Base-by-base conservation (phyloP, 2,888 invertebrate genomes). In the Dorcus parallelipipedus region DNA sequence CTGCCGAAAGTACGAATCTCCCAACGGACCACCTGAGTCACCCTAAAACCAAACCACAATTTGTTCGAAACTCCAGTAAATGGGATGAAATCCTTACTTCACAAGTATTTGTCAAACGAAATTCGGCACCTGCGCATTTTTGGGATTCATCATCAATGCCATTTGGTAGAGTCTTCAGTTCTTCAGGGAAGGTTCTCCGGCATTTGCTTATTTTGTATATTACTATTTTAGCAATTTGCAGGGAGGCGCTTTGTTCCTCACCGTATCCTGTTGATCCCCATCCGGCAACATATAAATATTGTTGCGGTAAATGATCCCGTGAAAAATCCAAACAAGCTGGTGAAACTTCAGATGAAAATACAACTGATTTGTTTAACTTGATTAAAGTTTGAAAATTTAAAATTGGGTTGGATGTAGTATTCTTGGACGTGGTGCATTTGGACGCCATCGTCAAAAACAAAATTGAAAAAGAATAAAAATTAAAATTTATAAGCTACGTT, bases 161-260 rank as follows among this genome's bases (percentile, higher is more conserved):
- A 10, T 10, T 43, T 8, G 43, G 43, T 14, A 43, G 17, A 8
- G 10, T 43, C n/a, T n/a, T n/a, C 14, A 8, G 7, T 8, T 43
- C 43, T 8, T n/a, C 9, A 7, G 8, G 8, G n/a, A 17, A 43
- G 8, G 43, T 43, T 14, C 3, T 43, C 9, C 5, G 43, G n/a
- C 43, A 43, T 10, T 14, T 3, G 8, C 9, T 43, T 14, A 43
- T 10, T 2, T 10, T n/a, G n/a, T 79, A 75, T 23, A 74, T 66
- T 2, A 69, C 69, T 14, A 82, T 67, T 4, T 75, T 76, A 0
- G 82, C 82, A 68, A 81, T 81, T 47, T 79, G 65, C 42, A 83
- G 70, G 62, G 77, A 73, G 17, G 66, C 63, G 55, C 74, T 73
- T 17, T 63, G 60, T 14, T 59, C 47, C 6, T 71, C 73, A 9